Evolutionary conservation across 1,140 invertebrate genomes (phyloP), one percentile per base, ranked within the genome.

Genomic region (Planococcus citri): DNA sequence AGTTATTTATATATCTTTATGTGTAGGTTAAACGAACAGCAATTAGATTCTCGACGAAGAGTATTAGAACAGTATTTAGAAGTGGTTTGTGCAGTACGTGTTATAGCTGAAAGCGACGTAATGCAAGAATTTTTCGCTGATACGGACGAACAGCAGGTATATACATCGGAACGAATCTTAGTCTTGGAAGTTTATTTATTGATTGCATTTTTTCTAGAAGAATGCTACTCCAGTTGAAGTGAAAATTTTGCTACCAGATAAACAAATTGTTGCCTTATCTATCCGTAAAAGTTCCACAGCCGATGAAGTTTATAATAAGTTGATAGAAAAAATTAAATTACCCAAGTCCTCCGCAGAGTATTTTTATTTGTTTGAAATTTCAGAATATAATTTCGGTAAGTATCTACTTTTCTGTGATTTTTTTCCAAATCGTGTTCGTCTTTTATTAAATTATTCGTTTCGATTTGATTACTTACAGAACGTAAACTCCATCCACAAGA

Each of bases 291-390:
- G 91, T 73, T 88, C 92, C 21, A 91, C 87, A 74, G 89, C 95
- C 1, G 90, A 93, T 73, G 87, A 94, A 73, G 95, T 99, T 2
- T 98, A 94, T 81, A 83, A 88, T 71, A 87, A 88, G 1, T 87
- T 97, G n/a, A 87, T 92, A 70, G 86, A 90, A 69, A 92, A 94
- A 80, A 89, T 97, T 68, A 85, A 86, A 25, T 80, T 97, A 71
- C 86, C 86, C 37, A 85, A 87, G 69, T 87, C 90, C 71, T 87
- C 90, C 64, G 86, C 92, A 37, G 87, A 89, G 76, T 95, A 92
- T 81, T 98, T 98, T 83, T 95, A 96, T 76, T 82, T 99, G 27
- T 98, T 98, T 82, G 96, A 99, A 83, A 97, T 97, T 75, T 92
- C 98, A 64, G 95, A 97, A 76, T 94, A 95, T 77, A 93, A 93